phyloP scores from a whole-genome alignment of 2,888 invertebrate genomes.

The Diabrotica balteata region DNA sequence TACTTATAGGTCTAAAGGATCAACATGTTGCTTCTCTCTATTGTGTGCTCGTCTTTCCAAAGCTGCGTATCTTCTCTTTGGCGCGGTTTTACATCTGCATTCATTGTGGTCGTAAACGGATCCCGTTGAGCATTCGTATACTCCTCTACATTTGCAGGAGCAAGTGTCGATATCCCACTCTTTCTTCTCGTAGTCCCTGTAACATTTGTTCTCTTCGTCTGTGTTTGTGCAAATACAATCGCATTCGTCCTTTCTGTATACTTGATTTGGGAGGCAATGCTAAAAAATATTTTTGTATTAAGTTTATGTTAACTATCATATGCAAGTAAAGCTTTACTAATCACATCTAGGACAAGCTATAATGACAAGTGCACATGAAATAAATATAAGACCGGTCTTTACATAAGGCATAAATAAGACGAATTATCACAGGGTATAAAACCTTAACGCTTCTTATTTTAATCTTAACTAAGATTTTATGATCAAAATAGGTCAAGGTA shows the following conservation, averaged over 20 bases:
- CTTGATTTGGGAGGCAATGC: slow-evolving; percentile 68
- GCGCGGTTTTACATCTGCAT: slow-evolving; percentile 63
- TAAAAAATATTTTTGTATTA: slow-evolving; percentile 49
- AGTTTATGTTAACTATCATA: too few relatives aligned
- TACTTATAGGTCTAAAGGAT: too few relatives aligned
- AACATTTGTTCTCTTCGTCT: slow-evolving; percentile 69
- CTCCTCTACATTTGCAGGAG: slow-evolving; percentile 66
- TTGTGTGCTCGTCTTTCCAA: too few relatives aligned
- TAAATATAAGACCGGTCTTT: not conserved
- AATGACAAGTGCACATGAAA: not conserved
- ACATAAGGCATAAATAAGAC: too few relatives aligned
- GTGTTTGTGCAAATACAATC: slow-evolving; percentile 68
- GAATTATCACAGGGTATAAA: too few relatives aligned
- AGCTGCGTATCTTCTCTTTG: slow-evolving; percentile 36
- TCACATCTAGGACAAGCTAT: too few relatives aligned
- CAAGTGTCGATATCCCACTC: slow-evolving; percentile 70
- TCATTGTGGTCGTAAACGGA: slow-evolving; percentile 65
- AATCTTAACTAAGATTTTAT: too few relatives aligned
- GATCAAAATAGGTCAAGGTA: too few relatives aligned
- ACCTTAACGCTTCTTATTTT: too few relatives aligned
- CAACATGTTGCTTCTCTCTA: too few relatives aligned
- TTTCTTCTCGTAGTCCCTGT: slow-evolving; percentile 61
- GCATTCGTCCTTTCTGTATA: slow-evolving; percentile 66
- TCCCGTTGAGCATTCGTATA: slow-evolving; percentile 67
- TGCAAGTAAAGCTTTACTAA: too few relatives aligned